phyloP scores from a whole-genome alignment of 2,113 vertebrate species.

The Thamnophis sirtalis region DNA sequence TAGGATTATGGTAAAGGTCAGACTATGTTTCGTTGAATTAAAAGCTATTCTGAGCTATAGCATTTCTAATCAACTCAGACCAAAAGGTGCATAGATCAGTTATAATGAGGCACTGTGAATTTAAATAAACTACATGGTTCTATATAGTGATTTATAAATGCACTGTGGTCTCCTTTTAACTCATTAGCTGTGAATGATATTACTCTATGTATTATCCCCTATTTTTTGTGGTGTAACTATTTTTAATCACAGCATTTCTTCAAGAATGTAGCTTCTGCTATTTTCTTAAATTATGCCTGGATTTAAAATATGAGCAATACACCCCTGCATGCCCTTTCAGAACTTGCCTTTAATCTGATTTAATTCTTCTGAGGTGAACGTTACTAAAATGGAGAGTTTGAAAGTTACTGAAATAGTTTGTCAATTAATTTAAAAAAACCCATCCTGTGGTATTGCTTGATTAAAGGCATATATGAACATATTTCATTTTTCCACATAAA shows the following conservation, averaged over 20 bases:
- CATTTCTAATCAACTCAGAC: constrained; percentile 98
- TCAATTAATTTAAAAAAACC: neutral
- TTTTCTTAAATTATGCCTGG: constrained; percentile 42
- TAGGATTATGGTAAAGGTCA: constrained; percentile 99
- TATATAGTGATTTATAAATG: constrained; percentile 96
- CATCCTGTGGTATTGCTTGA: neutral
- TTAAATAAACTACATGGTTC: constrained; percentile 98
- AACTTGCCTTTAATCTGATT: constrained; percentile 14
- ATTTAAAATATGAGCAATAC: constrained; percentile 19
- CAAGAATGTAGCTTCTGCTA: constrained; percentile 49
- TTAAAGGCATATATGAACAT: neutral
- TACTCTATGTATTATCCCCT: constrained; percentile 61
- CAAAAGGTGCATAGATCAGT: constrained; percentile 99
- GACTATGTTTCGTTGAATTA: constrained; percentile 96
- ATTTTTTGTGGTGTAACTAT: constrained; percentile 72
- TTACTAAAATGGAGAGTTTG: neutral
- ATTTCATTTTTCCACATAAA: neutral
- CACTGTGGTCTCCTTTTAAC: constrained; percentile 94
- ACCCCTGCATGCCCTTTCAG: neutral
- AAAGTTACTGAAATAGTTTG: constrained; percentile 3
- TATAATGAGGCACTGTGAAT: constrained; percentile 99
- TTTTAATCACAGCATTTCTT: constrained; percentile 66
- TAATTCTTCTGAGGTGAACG: neutral
- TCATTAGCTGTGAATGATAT: constrained; percentile 97
- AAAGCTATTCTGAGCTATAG: constrained; percentile 99